These are phyloP conservation scores for Electrona antarctica DNA, from an alignment of 2,113 vertebrate genomes.

Conservation along the genomic window DNA sequence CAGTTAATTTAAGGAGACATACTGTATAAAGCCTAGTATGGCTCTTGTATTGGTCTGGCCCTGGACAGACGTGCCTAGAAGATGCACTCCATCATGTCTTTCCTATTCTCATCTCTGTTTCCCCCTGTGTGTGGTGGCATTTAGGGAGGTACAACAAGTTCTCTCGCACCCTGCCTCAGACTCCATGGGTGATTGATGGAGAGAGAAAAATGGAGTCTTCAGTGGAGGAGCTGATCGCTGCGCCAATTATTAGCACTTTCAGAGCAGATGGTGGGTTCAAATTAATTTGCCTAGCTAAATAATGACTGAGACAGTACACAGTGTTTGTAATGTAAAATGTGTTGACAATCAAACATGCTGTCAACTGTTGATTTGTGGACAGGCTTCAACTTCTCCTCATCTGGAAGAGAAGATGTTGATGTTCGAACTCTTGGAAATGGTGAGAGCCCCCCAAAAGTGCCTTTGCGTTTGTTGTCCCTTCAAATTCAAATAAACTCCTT, in stretches of 20 bases:
- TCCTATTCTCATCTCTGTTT: neutral
- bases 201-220: constrained; percentile 96
- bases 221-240: constrained; percentile 95
- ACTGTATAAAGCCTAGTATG: no score
- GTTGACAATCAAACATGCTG: neutral
- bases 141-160: constrained; percentile 98
- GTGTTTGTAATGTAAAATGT: no score
- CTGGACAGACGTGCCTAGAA: no score
- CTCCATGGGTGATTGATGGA: constrained; percentile 97
- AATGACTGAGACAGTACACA: neutral
- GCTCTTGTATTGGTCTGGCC: no score
- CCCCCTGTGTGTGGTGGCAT: neutral
- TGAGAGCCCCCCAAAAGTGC: constrained; percentile 60
- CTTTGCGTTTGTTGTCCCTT: no score
- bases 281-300: neutral
- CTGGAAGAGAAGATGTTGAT: constrained; percentile 97
- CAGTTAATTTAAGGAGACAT: no score
- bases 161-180: constrained; percentile 92
- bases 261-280: constrained; percentile 85
- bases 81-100: no score
- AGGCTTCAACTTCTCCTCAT: constrained; percentile 99
- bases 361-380: neutral
- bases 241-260: constrained; percentile 85
- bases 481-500: no score
- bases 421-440: constrained; percentile 96